phyloP scores from a whole-genome alignment of 2,113 vertebrate genomes.

The Brachypteracias leptosomus region DNA sequence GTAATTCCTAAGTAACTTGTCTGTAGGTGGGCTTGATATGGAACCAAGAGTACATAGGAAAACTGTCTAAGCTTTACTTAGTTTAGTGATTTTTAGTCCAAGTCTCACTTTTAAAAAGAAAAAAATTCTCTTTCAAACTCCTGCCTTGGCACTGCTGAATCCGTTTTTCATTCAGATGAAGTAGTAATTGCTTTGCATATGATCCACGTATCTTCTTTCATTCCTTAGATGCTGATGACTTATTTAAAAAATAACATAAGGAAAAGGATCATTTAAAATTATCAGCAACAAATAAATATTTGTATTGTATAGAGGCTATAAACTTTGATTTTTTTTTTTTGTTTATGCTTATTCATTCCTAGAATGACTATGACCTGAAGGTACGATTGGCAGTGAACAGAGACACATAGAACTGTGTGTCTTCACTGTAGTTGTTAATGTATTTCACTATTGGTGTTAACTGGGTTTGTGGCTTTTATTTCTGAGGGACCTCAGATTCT shows the following conservation, averaged over 20 bases:
- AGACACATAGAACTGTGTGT: not conserved
- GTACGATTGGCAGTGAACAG: not conserved
- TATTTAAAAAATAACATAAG: not conserved
- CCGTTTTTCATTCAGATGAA: not conserved
- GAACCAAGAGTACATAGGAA: not conserved
- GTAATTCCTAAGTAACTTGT: not conserved
- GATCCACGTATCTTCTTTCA: not conserved
- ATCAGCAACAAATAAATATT: not conserved
- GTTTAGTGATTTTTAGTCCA: not conserved
- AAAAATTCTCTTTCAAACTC: not conserved
- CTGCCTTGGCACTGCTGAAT: not conserved
- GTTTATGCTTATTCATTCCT: not conserved
- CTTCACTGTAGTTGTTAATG: not conserved
- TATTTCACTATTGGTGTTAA: not conserved
- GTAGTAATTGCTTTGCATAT: not conserved
- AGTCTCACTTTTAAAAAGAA: not conserved
- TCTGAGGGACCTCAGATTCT: not conserved
- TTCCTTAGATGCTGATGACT: not conserved
- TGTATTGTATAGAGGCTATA: not conserved
- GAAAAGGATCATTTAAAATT: not conserved
- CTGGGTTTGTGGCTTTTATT: not conserved
- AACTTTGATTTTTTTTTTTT: not conserved
- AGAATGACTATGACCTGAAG: not conserved
- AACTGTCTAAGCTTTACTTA: not conserved
- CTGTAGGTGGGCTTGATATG: not conserved